These are phyloP conservation scores for Heliconius cydno DNA, from an alignment of 2,888 invertebrate genomes.

Conservation along the genomic window DNA sequence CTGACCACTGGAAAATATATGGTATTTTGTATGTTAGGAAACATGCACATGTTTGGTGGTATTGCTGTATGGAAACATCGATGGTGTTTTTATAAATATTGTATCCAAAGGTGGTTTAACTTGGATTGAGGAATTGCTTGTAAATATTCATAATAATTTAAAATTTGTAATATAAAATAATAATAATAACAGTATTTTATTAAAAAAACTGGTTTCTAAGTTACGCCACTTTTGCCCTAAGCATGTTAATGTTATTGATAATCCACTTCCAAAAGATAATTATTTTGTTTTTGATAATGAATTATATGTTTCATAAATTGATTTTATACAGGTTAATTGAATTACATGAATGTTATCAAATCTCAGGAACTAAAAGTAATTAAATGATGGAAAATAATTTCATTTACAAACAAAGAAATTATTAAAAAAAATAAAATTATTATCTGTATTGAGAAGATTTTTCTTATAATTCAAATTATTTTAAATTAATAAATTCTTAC, in stretches of 20 bases:
- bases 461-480: background rate
- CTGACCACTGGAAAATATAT: slow-evolving; percentile 42
- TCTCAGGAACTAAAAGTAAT: background rate
- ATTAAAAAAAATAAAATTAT: background rate
- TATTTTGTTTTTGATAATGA: background rate
- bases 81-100: slow-evolving; percentile 15
- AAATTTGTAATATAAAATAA: no score
- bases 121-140: background rate
- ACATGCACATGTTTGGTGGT: background rate
- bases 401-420: background rate
- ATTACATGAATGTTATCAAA: background rate
- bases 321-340: background rate
- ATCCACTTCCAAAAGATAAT: background rate
- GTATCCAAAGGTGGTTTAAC: background rate
- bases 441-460: background rate
- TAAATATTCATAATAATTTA: no score
- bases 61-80: slow-evolving; percentile 13
- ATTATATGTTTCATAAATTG: background rate
- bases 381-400: background rate
- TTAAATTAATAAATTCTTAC: background rate
- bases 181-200: background rate
- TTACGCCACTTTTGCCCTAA: slow-evolving; percentile 3
- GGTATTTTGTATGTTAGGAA: slow-evolving; percentile 12
- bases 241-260: slow-evolving; percentile 2
- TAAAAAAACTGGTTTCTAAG: background rate